A percentile compares a stretch with the other conserved stretches of the same genome.
Evolutionary conservation across 2,113 vertebrate genomes (phyloP).

Genomic region (Cepphus grylle): DNA sequence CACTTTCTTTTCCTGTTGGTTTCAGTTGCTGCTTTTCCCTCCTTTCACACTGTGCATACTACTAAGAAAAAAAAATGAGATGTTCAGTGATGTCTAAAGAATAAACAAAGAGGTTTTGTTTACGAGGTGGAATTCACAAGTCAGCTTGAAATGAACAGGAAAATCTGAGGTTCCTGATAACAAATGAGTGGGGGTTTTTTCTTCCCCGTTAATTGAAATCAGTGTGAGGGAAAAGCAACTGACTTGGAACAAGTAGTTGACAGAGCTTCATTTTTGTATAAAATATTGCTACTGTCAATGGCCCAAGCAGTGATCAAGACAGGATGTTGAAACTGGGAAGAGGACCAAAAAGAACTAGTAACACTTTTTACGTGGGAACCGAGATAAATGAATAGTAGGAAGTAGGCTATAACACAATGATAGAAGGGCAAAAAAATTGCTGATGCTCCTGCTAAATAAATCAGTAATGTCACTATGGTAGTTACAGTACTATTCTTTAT

Average conservation of each 20-base stretch:
- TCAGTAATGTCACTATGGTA: neutral
- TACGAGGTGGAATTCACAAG: neutral
- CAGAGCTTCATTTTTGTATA: neutral
- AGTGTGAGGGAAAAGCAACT: neutral
- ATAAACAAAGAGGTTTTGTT: neutral
- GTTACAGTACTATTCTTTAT: neutral
- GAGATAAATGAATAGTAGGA: neutral
- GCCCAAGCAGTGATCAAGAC: neutral
- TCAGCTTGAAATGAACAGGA: neutral
- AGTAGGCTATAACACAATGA: neutral
- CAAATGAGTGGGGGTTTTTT: neutral
- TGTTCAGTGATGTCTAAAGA: neutral
- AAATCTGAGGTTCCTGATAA: neutral
- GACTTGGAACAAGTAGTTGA: neutral
- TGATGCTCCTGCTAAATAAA: neutral
- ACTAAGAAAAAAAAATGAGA: neutral
- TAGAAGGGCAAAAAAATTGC: neutral
- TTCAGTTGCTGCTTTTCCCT: neutral
- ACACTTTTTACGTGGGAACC: neutral
- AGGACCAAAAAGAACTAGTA: neutral
- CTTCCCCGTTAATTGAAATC: neutral
- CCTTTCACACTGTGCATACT: neutral
- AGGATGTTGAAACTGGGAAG: neutral
- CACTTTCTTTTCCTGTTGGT: neutral
- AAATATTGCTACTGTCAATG: neutral